phyloP scores from a whole-genome alignment of 1,140 invertebrate species.

The Danaus melanippus region DNA sequence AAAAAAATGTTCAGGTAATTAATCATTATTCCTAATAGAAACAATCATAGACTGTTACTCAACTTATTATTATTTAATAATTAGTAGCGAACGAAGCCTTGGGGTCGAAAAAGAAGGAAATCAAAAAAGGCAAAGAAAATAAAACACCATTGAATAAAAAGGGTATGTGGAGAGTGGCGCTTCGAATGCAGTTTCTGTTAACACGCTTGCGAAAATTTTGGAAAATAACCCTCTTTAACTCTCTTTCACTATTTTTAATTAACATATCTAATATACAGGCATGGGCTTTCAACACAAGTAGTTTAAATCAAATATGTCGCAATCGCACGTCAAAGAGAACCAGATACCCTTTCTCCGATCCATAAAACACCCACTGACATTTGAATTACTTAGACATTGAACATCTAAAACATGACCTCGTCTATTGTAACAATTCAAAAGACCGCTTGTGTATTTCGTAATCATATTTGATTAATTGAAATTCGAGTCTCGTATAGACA shows the following conservation, averaged over 20 bases:
- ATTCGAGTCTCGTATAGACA: too few species aligned
- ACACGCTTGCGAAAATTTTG: constrained; percentile 4
- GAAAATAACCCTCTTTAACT: too few species aligned
- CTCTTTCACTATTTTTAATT: too few species aligned
- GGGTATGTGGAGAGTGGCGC: constrained; percentile 54
- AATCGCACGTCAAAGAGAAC: too few species aligned
- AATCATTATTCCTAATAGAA: background rate
- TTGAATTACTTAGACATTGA: constrained; percentile 37
- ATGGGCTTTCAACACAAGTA: background rate
- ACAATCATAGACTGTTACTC: too few species aligned
- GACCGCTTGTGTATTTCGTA: too few species aligned
- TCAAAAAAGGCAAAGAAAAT: constrained; percentile 62
- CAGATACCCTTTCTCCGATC: constrained; percentile 19
- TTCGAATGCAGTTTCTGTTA: constrained; percentile 11
- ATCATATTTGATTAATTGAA: too few species aligned
- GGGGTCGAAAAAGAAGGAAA: constrained; percentile 50
- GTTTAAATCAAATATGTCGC: too few species aligned
- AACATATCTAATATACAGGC: too few species aligned
- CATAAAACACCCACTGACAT: constrained; percentile 43
- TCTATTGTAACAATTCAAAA: constrained; percentile 12
- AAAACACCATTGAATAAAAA: constrained; percentile 54
- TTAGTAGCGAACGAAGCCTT: constrained; percentile 41
- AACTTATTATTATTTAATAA: constrained; percentile 20
- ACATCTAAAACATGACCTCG: constrained; percentile 20
- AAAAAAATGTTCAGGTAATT: constrained; percentile 61